Conservation (phyloP, 1,140 invertebrate species). For the Camponotus vicinus region DNA sequence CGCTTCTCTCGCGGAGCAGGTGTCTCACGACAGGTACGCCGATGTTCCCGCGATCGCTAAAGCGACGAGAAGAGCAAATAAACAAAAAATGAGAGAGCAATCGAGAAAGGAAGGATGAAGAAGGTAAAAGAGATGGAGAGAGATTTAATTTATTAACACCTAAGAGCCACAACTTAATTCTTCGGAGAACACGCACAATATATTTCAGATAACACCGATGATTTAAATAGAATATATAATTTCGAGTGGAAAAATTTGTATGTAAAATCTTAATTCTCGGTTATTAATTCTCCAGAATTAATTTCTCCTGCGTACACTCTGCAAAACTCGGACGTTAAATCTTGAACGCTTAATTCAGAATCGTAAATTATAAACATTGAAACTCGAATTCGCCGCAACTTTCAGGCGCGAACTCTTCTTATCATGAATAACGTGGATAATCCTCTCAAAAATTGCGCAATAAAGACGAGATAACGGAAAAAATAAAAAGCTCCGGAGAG, state of each 20-base stretch:
- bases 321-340: not conserved
- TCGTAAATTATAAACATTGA: not conserved
- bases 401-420: not conserved
- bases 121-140: not conserved
- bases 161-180: constrained; percentile 16
- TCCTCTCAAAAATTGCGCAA: not conserved
- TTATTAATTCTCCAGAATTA: constrained; percentile 23
- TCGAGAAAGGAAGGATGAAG: not conserved
- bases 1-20: constrained; percentile 57
- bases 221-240: constrained; percentile 41
- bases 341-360: not conserved
- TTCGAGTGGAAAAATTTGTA: constrained; percentile 6
- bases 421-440: not conserved
- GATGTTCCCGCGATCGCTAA: not conserved
- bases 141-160: constrained; percentile 29
- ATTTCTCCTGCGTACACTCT: too few species aligned
- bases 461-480: not conserved
- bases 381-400: not conserved
- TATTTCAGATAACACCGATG: constrained; percentile 27
- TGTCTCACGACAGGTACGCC: constrained; percentile 43
- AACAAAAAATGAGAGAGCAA: constrained; percentile 10
- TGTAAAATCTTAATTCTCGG: not conserved
- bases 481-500: too few species aligned
- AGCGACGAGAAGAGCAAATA: constrained; percentile 16
- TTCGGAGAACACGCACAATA: constrained; percentile 1